A percentile compares a stretch with the other conserved stretches of the same genome.
Evolutionary conservation across 2,888 invertebrate genomes (phyloP).

Genomic region (Drosophila sordidula): DNA sequence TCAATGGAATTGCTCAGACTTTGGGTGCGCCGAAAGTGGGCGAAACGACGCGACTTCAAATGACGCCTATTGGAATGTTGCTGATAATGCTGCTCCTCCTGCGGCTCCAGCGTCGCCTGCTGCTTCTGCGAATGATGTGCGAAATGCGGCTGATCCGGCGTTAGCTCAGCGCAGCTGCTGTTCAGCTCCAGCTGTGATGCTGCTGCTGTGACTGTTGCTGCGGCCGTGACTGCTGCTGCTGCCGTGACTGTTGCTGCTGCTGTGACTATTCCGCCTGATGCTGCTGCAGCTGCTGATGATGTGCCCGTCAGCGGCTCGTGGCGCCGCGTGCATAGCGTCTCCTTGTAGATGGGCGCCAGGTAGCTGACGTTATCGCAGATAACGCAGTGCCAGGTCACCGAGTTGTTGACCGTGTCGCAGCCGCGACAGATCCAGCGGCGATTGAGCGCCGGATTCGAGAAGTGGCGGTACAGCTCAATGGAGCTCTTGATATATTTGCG

Average conservation of each 20-base stretch:
- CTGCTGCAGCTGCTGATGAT: constrained; percentile 21
- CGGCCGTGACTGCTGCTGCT: not conserved
- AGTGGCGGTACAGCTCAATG: constrained; percentile 84
- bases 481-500: constrained; percentile 84
- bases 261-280: not conserved
- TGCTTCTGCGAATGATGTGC: constrained; percentile 35
- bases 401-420: constrained; percentile 84
- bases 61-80: constrained; percentile 67
- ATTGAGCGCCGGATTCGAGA: constrained; percentile 85
- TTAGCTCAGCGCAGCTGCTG: constrained; percentile 24
- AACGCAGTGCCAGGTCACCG: constrained; percentile 85
- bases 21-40: constrained; percentile 82
- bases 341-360: constrained; percentile 85
- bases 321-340: constrained; percentile 73
- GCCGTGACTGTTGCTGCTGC: constrained; percentile 4
- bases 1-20: constrained; percentile 84
- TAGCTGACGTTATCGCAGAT: constrained; percentile 85
- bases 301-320: not conserved
- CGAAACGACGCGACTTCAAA: constrained; percentile 51
- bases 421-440: constrained; percentile 85
- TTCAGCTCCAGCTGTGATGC: constrained; percentile 12
- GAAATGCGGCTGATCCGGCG: constrained; percentile 17
- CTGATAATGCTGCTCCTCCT: constrained; percentile 23
- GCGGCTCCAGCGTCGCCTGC: constrained; percentile 30
- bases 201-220: constrained; percentile 23